Base-by-base conservation (phyloP, 2,113 vertebrate species). In the Grammomys surdaster region DNA sequence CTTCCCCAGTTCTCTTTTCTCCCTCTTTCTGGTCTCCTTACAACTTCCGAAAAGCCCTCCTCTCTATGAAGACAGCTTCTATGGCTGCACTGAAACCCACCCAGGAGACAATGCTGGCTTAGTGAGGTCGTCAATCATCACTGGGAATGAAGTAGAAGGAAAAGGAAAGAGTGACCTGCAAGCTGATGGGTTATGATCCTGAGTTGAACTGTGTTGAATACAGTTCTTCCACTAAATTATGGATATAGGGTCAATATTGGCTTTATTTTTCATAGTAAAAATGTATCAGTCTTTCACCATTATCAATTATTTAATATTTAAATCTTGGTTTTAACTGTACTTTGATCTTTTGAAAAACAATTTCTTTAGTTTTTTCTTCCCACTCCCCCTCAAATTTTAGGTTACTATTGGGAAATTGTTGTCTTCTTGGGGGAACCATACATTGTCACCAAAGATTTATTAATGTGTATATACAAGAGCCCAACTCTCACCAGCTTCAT, bases 221-320 rank as follows among this genome's bases (percentile, higher is more conserved):
- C 10, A 82, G 0, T 84, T 82, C 1, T 94, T 89, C 56, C 20
- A 40, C 51, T n/a, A 46, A 89, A 76, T 95, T 94, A 86, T 72
- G 2, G 12, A 80, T 60, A 2, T 1, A 75, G 11, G 11, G 0
- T 60, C 63, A 82, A 89, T 54, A 73, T 36, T 40, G 40, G 16
- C 6, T n/a, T 91, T 5, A 17, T 80, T 31, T 96, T 80, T 24
- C n/a, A 9, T 24, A 46, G 81, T 22, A 86, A 73, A 89, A 81
- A 81, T 63, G 0, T 51, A 1, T 24, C 13, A 40, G 16, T 33
- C 67, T 93, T 43, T 51, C 4, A 58, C 46, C 20, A 46, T 69
- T 60, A 89, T 82, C 58, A 81, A 10, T 65, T 92, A 84, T 90
- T 84, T 63, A 84, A 63, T 17, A 8, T 84, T 94, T 91, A 76